phyloP scores from a whole-genome alignment of 1,140 invertebrate species.

The Bombus waltoni region DNA sequence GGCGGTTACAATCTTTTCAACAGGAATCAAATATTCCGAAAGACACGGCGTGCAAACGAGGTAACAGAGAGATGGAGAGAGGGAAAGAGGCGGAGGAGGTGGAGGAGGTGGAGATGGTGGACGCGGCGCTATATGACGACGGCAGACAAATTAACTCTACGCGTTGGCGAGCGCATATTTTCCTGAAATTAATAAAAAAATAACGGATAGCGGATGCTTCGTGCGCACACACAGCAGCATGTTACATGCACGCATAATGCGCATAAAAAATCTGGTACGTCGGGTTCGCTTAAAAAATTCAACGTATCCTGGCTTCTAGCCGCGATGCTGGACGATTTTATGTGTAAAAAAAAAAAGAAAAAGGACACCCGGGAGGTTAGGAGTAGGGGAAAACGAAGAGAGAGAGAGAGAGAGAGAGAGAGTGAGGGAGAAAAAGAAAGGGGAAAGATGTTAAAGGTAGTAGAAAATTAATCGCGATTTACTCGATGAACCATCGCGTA shows the following conservation, averaged over 20 bases:
- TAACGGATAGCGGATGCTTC: conserved; percentile 27
- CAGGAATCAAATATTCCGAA: conserved; percentile 37
- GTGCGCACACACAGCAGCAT: neutral
- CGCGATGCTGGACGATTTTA: conserved; percentile 16
- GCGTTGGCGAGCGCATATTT: conserved; percentile 44
- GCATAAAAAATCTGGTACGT: conserved; percentile 46
- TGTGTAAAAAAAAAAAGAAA: conserved; percentile 5
- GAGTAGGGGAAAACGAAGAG: neutral
- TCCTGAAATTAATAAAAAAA: conserved; percentile 54
- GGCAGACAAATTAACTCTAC: conserved; percentile 50
- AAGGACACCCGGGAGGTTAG: neutral
- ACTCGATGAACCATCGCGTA: conserved; percentile 2
- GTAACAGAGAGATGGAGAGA: conserved; percentile 10
- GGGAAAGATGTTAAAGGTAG: neutral
- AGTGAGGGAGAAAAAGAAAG: too few relatives aligned
- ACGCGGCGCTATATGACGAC: conserved; percentile 32
- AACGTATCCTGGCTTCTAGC: neutral
- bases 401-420: neutral
- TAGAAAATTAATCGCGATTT: conserved; percentile 21
- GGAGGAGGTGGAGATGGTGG: conserved; percentile 16
- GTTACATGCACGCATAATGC: conserved; percentile 41
- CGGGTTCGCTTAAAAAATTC: conserved; percentile 41
- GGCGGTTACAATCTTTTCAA: neutral
- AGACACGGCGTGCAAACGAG: neutral
- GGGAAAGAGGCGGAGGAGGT: neutral